phyloP scores from a whole-genome alignment of 2,888 invertebrate species.

The Stictocephala bisonia region DNA sequence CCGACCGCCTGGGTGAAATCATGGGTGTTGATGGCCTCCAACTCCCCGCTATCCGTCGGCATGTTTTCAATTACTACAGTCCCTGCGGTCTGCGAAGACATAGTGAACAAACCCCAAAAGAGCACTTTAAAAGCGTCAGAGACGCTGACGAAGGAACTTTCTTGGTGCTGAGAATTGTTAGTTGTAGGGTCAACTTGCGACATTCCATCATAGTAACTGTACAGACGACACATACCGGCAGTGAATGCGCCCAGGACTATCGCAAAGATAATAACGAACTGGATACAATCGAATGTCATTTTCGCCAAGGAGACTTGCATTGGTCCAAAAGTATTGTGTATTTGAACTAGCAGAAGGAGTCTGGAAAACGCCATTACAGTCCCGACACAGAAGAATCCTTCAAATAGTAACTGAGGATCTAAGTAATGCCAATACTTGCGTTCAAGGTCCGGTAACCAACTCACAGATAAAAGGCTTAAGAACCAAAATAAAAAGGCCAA shows the following conservation, averaged over 20 bases:
- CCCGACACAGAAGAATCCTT: slow-evolving; percentile 74
- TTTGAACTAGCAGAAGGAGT: slow-evolving; percentile 72
- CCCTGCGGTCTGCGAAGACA: slow-evolving; percentile 73
- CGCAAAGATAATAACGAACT: slow-evolving; percentile 72
- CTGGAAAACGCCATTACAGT: slow-evolving; percentile 75
- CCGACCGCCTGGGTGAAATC: slow-evolving; percentile 75
- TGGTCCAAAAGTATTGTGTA: slow-evolving; percentile 74
- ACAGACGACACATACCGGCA: slow-evolving; percentile 70
- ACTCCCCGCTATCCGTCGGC: slow-evolving; percentile 63
- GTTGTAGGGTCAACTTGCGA: slow-evolving; percentile 69
- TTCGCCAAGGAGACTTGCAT: slow-evolving; percentile 73
- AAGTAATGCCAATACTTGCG: slow-evolving; percentile 75
- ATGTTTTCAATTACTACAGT: slow-evolving; percentile 74
- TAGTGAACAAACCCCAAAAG: slow-evolving; percentile 78
- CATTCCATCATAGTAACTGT: slow-evolving; percentile 76
- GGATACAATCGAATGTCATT: slow-evolving; percentile 75
- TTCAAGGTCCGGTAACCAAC: slow-evolving; percentile 67
- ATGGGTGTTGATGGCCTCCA: slow-evolving; percentile 69
- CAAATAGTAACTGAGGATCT: slow-evolving; percentile 74
- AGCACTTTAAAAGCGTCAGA: slow-evolving; percentile 62
- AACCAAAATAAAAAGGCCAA: slow-evolving; percentile 74
- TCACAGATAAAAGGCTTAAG: slow-evolving; percentile 67
- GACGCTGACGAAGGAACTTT: slow-evolving; percentile 63
- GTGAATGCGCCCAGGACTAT: slow-evolving; percentile 72
- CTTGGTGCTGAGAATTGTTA: slow-evolving; percentile 66